These are phyloP conservation scores for Diaprepes abbreviatus DNA, from an alignment of 2,888 invertebrate genomes.

Conservation along the genomic window DNA sequence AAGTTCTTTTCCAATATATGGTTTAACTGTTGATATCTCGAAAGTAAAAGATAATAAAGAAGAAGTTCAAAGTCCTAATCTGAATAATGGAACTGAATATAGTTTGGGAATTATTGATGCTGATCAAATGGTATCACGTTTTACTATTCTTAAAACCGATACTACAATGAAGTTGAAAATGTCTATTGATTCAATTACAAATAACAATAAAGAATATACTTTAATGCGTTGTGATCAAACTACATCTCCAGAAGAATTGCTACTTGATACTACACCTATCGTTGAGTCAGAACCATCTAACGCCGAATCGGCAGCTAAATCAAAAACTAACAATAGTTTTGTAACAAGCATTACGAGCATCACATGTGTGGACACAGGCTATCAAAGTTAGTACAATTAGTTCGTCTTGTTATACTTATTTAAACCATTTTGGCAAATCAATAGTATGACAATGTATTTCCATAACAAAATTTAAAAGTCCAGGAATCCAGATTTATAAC, in stretches of 20 bases:
- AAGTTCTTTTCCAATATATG: neutral
- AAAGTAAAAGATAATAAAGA: conserved; percentile 48
- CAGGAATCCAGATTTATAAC: too few species aligned
- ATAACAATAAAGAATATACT: conserved; percentile 64
- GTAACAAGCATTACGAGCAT: conserved; percentile 92
- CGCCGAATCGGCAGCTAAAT: conserved; percentile 70
- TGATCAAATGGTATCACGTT: conserved; percentile 72
- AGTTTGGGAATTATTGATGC: conserved; percentile 68
- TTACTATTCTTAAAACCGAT: conserved; percentile 72
- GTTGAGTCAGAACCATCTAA: conserved; percentile 69
- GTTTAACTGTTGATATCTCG: conserved; percentile 29
- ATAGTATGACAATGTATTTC: too few species aligned
- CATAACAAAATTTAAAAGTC: too few species aligned
- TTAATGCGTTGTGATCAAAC: conserved; percentile 78
- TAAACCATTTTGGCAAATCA: too few species aligned
- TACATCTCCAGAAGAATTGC: conserved; percentile 88
- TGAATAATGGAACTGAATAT: conserved; percentile 61
- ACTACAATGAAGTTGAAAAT: conserved; percentile 72
- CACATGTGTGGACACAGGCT: conserved; percentile 93
- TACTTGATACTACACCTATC: conserved; percentile 80
- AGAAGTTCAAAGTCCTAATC: conserved; percentile 61
- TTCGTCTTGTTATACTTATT: too few species aligned
- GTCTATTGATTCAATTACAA: conserved; percentile 65
- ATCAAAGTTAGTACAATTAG: conserved; percentile 73
- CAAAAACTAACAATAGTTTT: conserved; percentile 77